phyloP scores from a whole-genome alignment of 2,888 invertebrate species.

The Lottia scabra region DNA sequence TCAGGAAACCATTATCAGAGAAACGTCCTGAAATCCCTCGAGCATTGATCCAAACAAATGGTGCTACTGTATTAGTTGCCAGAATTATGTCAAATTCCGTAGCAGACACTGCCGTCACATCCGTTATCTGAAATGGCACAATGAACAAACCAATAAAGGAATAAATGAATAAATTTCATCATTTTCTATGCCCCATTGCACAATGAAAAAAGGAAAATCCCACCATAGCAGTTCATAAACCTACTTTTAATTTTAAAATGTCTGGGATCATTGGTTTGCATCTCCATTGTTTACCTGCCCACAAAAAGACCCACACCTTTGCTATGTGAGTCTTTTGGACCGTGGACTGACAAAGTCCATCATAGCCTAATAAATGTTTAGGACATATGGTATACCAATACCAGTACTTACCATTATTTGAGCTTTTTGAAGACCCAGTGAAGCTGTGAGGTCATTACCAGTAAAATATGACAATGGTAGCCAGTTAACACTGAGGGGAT shows the following conservation, averaged over 20 bases:
- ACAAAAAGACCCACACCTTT: too few relatives aligned
- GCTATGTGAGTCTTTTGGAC: too few relatives aligned
- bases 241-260: too few relatives aligned
- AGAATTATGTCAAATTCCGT: slow-evolving; percentile 40
- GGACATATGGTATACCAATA: too few relatives aligned
- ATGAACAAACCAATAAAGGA: too few relatives aligned
- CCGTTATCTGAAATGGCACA: slow-evolving; percentile 43
- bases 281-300: too few relatives aligned
- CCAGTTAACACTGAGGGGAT: slow-evolving; percentile 39
- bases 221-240: too few relatives aligned
- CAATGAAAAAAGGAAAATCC: too few relatives aligned
- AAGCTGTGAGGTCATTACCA: slow-evolving; percentile 18
- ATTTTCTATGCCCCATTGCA: too few relatives aligned
- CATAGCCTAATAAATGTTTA: too few relatives aligned
- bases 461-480: slow-evolving; percentile 45
- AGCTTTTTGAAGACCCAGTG: slow-evolving; percentile 46
- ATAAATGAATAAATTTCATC: neutral
- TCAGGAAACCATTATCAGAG: slow-evolving; percentile 80
- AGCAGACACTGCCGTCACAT: slow-evolving; percentile 26
- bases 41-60: slow-evolving; percentile 64
- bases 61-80: slow-evolving; percentile 47
- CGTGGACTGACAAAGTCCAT: too few relatives aligned
- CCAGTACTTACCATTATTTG: slow-evolving; percentile 46
- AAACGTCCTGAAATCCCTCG: slow-evolving; percentile 74
- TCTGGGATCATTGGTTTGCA: too few relatives aligned